Evolutionary conservation across 2,113 vertebrate species (phyloP).

Genomic region (Lethenteron reissneri): DNA sequence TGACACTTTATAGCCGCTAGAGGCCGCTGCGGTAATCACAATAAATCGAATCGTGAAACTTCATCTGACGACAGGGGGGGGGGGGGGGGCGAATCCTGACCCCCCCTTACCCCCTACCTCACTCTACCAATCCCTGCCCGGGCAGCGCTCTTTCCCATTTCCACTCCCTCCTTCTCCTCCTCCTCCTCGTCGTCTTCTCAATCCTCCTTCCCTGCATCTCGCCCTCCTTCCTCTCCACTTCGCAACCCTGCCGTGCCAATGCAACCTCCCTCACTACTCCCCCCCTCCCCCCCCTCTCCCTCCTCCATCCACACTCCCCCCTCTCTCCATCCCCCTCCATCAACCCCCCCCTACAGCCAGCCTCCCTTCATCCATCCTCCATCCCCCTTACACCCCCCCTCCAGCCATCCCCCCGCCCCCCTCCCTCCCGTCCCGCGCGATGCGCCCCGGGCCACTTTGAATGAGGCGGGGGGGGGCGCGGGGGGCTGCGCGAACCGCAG

Average conservation of each 20-base stretch:
- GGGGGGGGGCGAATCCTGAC: too few species aligned
- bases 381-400: not conserved
- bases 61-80: too few species aligned
- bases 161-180: not conserved
- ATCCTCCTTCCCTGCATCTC: not conserved
- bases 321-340: not conserved
- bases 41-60: too few species aligned
- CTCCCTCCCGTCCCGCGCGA: not conserved
- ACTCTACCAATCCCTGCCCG: not conserved
- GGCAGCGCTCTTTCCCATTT: not conserved
- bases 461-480: too few species aligned
- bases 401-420: not conserved
- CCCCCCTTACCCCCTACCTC: not conserved
- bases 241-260: not conserved
- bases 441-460: too few species aligned
- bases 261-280: not conserved
- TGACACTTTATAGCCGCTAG: too few species aligned
- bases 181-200: not conserved
- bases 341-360: not conserved
- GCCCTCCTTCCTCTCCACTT: not conserved
- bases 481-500: too few species aligned
- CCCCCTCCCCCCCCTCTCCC: not conserved
- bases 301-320: not conserved
- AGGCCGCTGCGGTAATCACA: too few species aligned
- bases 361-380: not conserved